A percentile compares a stretch with the other conserved stretches of the same genome.
These are phyloP conservation scores for Mormyrus iriodes DNA, from an alignment of 2,113 vertebrate genomes.

Conservation along the genomic window DNA sequence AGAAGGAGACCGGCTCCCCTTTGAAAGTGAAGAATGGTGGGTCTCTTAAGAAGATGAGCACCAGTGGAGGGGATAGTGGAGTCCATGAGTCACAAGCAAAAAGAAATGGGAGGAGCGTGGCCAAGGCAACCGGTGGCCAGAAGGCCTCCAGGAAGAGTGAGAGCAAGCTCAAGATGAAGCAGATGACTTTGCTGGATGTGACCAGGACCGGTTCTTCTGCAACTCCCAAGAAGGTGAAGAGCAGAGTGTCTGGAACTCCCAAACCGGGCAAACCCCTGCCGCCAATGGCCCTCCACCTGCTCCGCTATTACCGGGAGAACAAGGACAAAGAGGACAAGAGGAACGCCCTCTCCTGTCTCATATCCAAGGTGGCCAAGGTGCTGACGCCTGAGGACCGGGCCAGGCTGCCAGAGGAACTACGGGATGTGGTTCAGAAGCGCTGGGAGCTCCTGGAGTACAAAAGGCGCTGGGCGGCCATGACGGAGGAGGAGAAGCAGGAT, in stretches of 20 bases:
- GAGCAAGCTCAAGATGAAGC: conserved; percentile 83
- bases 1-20: conserved; percentile 80
- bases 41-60: conserved; percentile 68
- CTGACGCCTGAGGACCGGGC: conserved; percentile 80
- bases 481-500: conserved; percentile 79
- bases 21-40: conserved; percentile 86
- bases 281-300: conserved; percentile 84
- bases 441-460: conserved; percentile 85
- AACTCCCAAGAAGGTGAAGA: conserved; percentile 67
- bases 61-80: conserved; percentile 53
- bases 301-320: conserved; percentile 90
- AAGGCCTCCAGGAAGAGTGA: conserved; percentile 77
- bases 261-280: conserved; percentile 85
- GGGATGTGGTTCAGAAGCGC: conserved; percentile 79
- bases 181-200: conserved; percentile 89
- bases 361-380: conserved; percentile 82
- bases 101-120: conserved; percentile 53
- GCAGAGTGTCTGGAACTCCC: conserved; percentile 57
- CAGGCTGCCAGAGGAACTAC: conserved; percentile 82
- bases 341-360: conserved; percentile 76
- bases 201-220: conserved; percentile 73
- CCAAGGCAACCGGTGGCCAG: conserved; percentile 71
- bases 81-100: conserved; percentile 49
- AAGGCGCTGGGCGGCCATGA: conserved; percentile 85
- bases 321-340: conserved; percentile 89